Base-by-base conservation (phyloP, 2,888 invertebrate genomes). In the Noctuana brunneofusca region DNA sequence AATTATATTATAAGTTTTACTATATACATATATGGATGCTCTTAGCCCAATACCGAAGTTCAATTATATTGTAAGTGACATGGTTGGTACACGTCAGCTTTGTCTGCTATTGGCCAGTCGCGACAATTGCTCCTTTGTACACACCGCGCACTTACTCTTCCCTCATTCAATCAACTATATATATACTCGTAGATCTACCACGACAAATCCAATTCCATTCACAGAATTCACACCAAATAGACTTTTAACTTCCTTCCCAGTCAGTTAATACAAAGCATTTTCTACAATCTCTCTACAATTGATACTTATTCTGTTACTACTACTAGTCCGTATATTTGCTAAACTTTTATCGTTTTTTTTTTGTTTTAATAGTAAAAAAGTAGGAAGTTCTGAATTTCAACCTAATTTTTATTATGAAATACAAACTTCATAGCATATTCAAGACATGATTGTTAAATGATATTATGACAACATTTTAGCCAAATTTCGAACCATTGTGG, bases 101-200 rank as follows among this genome's bases (percentile, higher is more conserved):
- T 64, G 69, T 72, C 73, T 68, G 75, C 75, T 69, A 81, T 81
- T 82, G 79, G 82, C 69, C 75, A 71, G 72, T 69, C 72, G 53
- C 60, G 54, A 18, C 54, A 60, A 60, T 54, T 60, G 53, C 22
- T 54, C 46, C 54, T 60, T 60, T 60, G 54, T 60, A 54, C 35
- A 30, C 52, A n/a, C 52, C 43, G 59, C 48, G 20, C 41, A 48
- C 59, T 59, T 59, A 43, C 14, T 60, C 53, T 48, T 54, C 60
- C 46, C 46, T 46, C 54, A 54, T 54, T 54, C 52, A 59, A 53
- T 59, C 60, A 48, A 35, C 35, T 54, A 60, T 48, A 48, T 54
- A 35, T 54, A n/a, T n/a, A n/a, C n/a, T n/a, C n/a, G n/a, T n/a
- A 60, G 54, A 53, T 3, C 22, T 48, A n/a, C 59, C 46, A 53